phyloP scores from a whole-genome alignment of 2,113 vertebrate genomes.

The Saccopteryx leptura region DNA sequence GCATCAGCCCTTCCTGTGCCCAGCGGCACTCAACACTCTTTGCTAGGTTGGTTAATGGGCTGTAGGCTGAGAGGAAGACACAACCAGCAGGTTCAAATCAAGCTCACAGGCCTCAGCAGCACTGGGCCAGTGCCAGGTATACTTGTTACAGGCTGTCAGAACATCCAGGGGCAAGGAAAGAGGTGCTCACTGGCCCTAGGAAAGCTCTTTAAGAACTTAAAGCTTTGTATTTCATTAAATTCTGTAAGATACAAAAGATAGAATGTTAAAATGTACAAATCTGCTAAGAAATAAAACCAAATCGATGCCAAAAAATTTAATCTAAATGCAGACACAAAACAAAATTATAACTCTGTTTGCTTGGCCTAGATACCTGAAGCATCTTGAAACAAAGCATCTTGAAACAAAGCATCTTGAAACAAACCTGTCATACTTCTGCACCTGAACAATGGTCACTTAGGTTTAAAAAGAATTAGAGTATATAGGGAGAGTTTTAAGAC shows the following conservation, averaged over 20 bases:
- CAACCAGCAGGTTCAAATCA: neutral
- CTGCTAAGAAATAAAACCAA: slow-evolving; percentile 56
- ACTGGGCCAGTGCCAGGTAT: neutral
- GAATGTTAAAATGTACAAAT: slow-evolving; percentile 53
- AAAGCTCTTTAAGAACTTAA: neutral
- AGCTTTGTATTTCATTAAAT: slow-evolving; percentile 54
- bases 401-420: slow-evolving; percentile 60
- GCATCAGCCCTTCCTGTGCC: neutral
- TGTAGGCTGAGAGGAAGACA: neutral
- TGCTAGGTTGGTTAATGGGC: neutral
- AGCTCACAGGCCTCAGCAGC: neutral
- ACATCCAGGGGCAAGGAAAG: neutral
- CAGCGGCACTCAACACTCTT: neutral
- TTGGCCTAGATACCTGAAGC: slow-evolving; percentile 51
- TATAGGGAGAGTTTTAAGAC: neutral
- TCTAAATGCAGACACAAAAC: slow-evolving; percentile 59
- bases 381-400: slow-evolving; percentile 64
- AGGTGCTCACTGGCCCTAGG: neutral
- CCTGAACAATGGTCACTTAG: slow-evolving; percentile 53
- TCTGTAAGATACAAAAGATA: slow-evolving; percentile 24
- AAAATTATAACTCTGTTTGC: slow-evolving; percentile 46
- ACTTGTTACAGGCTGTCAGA: neutral
- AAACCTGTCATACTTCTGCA: slow-evolving; percentile 23
- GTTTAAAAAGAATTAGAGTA: neutral
- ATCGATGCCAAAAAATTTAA: slow-evolving; percentile 41